Evolutionary conservation across 2,113 vertebrate genomes (phyloP), one percentile per base, ranked within the genome.

Genomic region (Fukomys damarensis): DNA sequence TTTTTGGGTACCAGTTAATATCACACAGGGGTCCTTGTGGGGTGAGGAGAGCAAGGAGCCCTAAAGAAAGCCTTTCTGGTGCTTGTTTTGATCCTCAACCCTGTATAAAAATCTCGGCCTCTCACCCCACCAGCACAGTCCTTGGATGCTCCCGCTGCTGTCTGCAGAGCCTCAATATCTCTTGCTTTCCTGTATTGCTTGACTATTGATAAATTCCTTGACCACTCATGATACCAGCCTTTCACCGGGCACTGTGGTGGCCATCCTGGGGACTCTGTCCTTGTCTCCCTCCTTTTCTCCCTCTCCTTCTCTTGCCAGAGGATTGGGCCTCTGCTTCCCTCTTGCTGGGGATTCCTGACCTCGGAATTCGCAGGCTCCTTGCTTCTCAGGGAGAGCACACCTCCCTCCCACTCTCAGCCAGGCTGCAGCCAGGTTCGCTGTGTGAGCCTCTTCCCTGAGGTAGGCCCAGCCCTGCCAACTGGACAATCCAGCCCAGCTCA

Each of bases 191-290:
- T 58, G 5, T 17, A 9, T n/a, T 3, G 32, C 32, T 68, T 38
- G 66, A 68, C n/a, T n/a, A 20, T 13, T 38, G 66, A 17, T 70
- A 20, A 38, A 70, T 38, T 20, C 35, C 66, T 70, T 70, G 35
- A n/a, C 68, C 14, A 16, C 68, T 38, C 68, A 4, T 10, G 68
- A n/a, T 13, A 10, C 19, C 8, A 22, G n/a, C 68, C 19, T 38
- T 9, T 11, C n/a, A 19, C n/a, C n/a, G 3, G 26, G 26, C 43
- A 30, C 1, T 0, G 30, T 12, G 5, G 43, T 49, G 14, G 41
- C 72, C 72, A 5, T 4, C 7, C 41, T 41, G 26, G 72, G 72
- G 24, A 3, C 72, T 46, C 41, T 30, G 26, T 59, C 26, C 41
- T 28, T 1, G 26, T 49, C 72, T 46, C 14, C 43, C 43, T 76